Evolutionary conservation across 2,113 vertebrate genomes (phyloP).

Genomic region (Pelecanoides urinatrix): DNA sequence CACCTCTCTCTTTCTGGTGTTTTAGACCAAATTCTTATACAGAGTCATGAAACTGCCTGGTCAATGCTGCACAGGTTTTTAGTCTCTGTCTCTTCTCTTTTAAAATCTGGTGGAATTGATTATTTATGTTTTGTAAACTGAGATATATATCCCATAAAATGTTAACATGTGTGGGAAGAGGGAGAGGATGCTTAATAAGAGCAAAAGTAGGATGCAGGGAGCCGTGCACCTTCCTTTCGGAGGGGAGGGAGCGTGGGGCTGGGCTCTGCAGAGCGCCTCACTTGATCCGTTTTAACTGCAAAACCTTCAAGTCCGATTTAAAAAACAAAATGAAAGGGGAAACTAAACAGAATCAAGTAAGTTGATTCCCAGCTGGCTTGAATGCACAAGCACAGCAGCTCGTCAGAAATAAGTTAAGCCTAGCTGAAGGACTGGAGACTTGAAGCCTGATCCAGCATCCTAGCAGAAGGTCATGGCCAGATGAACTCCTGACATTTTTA

Average conservation of each 20-base stretch:
- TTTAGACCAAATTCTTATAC: background rate
- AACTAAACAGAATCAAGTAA: background rate
- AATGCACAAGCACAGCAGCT: background rate
- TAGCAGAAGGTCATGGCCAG: fast-evolving
- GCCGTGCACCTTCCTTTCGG: fast-evolving
- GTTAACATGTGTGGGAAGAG: background rate
- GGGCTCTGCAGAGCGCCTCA: background rate
- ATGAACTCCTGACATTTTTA: background rate
- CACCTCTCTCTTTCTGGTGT: background rate
- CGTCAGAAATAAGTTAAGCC: background rate
- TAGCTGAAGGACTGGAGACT: background rate
- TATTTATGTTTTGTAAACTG: background rate
- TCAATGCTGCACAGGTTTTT: background rate
- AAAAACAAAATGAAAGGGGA: background rate
- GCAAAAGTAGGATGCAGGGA: fast-evolving
- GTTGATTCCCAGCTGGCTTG: background rate
- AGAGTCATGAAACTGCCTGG: background rate
- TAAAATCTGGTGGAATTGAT: background rate
- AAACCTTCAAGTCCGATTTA: background rate
- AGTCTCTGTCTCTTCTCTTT: background rate
- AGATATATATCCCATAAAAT: background rate
- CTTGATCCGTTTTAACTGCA: background rate
- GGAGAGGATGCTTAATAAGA: background rate
- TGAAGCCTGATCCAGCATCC: background rate
- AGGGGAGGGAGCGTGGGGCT: fast-evolving